These are phyloP conservation scores for Acrobasis suavella DNA, from an alignment of 2,888 invertebrate species.

Conservation along the genomic window DNA sequence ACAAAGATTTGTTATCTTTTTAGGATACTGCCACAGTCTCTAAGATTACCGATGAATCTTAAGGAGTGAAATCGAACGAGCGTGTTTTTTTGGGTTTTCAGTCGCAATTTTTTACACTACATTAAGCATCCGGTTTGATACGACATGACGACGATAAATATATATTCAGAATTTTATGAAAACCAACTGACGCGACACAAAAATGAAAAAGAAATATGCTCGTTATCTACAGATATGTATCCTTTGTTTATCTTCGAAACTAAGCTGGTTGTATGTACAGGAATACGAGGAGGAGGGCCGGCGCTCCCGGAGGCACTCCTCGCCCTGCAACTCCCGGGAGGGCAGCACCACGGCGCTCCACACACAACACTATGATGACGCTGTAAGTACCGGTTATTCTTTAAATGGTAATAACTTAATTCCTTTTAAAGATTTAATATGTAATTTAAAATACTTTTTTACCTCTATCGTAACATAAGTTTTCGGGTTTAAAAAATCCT, in stretches of 20 bases:
- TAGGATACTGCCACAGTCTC: too few relatives aligned
- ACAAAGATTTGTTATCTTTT: too few relatives aligned
- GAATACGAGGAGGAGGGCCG: slow-evolving; percentile 86
- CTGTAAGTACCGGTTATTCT: slow-evolving; percentile 77
- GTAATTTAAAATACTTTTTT: too few relatives aligned
- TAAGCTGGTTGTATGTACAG: slow-evolving; percentile 55
- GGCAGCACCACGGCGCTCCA: slow-evolving; percentile 85
- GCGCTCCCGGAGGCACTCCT: slow-evolving; percentile 85
- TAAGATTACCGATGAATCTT: too few relatives aligned
- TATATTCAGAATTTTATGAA: neutral
- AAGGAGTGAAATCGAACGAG: too few relatives aligned
- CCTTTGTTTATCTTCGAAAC: slow-evolving; percentile 7
- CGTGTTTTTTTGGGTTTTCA: too few relatives aligned
- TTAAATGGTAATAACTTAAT: too few relatives aligned
- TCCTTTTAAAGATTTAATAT: neutral
- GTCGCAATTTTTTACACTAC: too few relatives aligned
- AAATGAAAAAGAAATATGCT: neutral
- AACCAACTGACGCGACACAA: neutral
- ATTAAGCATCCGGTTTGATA: too few relatives aligned
- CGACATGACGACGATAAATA: too few relatives aligned
- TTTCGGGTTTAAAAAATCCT: too few relatives aligned
- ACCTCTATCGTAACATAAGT: too few relatives aligned
- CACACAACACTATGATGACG: slow-evolving; percentile 83
- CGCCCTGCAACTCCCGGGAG: slow-evolving; percentile 86
- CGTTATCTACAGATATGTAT: neutral